phyloP scores from a whole-genome alignment of 1,140 invertebrate species.

The Lepidostoma basale region DNA sequence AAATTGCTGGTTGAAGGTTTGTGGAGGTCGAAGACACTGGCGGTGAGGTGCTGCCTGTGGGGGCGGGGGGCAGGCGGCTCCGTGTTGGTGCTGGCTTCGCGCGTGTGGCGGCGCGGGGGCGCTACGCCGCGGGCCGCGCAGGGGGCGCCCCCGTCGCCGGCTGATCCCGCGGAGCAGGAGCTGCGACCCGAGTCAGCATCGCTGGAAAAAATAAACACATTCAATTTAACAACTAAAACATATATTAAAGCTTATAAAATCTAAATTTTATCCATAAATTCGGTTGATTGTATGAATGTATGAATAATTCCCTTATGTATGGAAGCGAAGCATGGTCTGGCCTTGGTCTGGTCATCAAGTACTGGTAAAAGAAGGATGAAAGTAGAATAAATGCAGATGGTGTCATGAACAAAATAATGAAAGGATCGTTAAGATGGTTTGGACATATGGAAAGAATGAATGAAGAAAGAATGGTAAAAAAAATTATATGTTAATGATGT shows the following conservation, averaged over 20 bases:
- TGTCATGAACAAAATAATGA: too few relatives aligned
- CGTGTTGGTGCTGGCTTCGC: constrained; percentile 57
- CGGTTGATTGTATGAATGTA: background rate
- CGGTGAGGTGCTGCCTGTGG: constrained; percentile 8
- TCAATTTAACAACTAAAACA: background rate
- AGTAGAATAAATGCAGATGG: too few relatives aligned
- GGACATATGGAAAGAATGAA: too few relatives aligned
- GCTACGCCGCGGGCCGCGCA: constrained; percentile 47
- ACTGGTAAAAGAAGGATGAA: too few relatives aligned
- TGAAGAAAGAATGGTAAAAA: too few relatives aligned
- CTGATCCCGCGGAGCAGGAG: constrained; percentile 57
- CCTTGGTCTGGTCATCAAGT: too few relatives aligned
- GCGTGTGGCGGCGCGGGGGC: constrained; percentile 47
- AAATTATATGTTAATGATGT: too few relatives aligned
- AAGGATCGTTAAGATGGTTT: too few relatives aligned
- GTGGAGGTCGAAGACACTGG: constrained; percentile 34
- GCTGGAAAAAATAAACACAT: constrained; percentile 43
- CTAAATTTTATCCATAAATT: background rate
- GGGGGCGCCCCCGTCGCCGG: constrained; percentile 50
- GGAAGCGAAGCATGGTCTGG: too few relatives aligned
- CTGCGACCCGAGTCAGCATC: constrained; percentile 60
- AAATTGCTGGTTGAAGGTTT: constrained; percentile 15
- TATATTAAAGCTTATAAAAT: background rate
- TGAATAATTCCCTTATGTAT: background rate
- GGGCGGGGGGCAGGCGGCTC: constrained; percentile 51